A percentile compares a stretch with the other conserved stretches of the same genome.
These are phyloP conservation scores for Emmelina monodactyla DNA, from an alignment of 2,888 invertebrate genomes.

Conservation along the genomic window DNA sequence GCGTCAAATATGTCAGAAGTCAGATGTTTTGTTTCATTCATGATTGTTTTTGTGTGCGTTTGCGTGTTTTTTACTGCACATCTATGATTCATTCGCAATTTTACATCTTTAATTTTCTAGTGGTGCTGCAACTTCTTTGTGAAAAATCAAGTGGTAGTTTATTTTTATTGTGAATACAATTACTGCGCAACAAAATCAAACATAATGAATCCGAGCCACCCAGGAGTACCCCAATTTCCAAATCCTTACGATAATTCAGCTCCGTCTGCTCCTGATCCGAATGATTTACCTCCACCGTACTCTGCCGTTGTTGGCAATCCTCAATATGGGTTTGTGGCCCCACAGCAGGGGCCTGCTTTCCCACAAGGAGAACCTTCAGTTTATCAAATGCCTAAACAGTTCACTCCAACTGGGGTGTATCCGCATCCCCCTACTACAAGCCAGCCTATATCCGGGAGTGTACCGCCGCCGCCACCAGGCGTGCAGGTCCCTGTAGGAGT, in stretches of 20 bases:
- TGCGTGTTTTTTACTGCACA: no score
- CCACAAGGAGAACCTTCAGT: slow-evolving; percentile 20
- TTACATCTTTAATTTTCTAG: no score
- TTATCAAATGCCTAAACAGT: slow-evolving; percentile 38
- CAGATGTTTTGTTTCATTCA: no score
- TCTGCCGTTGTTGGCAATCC: slow-evolving; percentile 50
- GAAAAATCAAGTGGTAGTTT: no score
- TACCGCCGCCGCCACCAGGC: slow-evolving; percentile 29
- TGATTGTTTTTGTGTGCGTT: no score
- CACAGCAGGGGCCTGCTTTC: slow-evolving; percentile 20
- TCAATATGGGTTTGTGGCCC: slow-evolving; percentile 44
- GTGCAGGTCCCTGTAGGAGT: slow-evolving; percentile 35
- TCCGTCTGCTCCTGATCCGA: slow-evolving; percentile 30
- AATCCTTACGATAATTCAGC: slow-evolving; percentile 20
- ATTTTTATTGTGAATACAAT: no score
- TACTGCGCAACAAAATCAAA: no score
- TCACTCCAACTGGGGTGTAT: slow-evolving; percentile 48
- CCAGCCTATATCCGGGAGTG: slow-evolving; percentile 31
- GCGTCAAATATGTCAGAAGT: no score
- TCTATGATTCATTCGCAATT: no score
- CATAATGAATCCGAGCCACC: no score
- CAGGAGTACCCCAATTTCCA: no score
- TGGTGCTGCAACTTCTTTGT: no score
- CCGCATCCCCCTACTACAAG: slow-evolving; percentile 39
- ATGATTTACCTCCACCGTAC: slow-evolving; percentile 56